A percentile compares a stretch with the other conserved stretches of the same genome.
Evolutionary conservation across 2,888 invertebrate species (phyloP).

Genomic region (Nipponacmea schrenckii): DNA sequence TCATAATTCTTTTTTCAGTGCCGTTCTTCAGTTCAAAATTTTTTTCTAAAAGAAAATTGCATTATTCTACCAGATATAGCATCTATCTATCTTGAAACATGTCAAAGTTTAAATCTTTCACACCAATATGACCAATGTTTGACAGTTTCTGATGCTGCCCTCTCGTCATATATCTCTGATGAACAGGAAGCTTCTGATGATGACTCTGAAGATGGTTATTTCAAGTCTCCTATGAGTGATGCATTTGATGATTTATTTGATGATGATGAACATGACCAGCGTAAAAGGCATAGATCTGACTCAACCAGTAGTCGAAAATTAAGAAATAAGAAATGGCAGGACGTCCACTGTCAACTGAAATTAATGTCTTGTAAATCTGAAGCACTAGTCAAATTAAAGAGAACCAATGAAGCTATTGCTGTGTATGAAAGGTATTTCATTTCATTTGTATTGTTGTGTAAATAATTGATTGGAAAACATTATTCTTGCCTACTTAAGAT

Average conservation of each 20-base stretch:
- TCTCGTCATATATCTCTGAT: background rate
- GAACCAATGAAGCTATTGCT: conserved; percentile 29
- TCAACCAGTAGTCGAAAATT: background rate
- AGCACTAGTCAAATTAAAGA: conserved; percentile 34
- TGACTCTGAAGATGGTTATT: conserved; percentile 3
- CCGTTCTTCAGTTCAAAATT: background rate
- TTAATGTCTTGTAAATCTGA: conserved; percentile 38
- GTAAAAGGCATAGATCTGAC: too few relatives aligned
- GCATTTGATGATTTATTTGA: conserved; percentile 1
- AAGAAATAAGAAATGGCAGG: conserved; percentile 10
- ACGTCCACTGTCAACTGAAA: conserved; percentile 16
- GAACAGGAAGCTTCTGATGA: conserved; percentile 13
- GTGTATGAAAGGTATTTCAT: conserved; percentile 12
- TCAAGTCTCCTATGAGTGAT: background rate
- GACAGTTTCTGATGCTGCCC: conserved; percentile 35
- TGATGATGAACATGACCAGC: background rate
- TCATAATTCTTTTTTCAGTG: background rate
- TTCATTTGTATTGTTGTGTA: background rate
- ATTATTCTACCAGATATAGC: conserved; percentile 14
- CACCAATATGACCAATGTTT: conserved; percentile 36
- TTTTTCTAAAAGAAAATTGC: background rate
- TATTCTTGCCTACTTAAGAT: too few relatives aligned
- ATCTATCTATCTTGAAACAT: conserved; percentile 35
- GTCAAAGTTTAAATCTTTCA: conserved; percentile 28
- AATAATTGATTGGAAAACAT: background rate